A percentile compares a stretch with the other conserved stretches of the same genome.
Conservation (phyloP, 2,797 vertebrate genomes). For the Ambastaia sidthimunki region DNA sequence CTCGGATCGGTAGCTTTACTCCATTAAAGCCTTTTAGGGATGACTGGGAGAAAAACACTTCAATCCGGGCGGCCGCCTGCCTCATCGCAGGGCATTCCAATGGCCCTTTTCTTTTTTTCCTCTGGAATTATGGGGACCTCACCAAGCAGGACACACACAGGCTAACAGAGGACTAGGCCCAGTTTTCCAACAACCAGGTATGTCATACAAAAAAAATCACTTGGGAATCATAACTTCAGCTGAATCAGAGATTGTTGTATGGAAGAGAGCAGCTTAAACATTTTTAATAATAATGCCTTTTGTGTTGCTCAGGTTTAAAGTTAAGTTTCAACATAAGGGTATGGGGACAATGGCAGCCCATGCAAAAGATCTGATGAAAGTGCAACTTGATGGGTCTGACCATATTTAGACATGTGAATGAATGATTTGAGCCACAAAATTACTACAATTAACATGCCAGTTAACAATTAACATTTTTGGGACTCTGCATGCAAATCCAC, state of each 20-base stretch:
- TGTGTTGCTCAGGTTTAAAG: no score
- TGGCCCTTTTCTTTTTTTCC: conserved; percentile 59
- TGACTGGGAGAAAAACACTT: conserved; percentile 81
- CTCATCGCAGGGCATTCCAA: conserved; percentile 88
- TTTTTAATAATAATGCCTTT: no score
- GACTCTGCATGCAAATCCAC: not conserved
- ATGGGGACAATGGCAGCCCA: no score
- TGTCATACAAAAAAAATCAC: not conserved
- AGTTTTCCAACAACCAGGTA: not conserved
- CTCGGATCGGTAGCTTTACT: conserved; percentile 73
- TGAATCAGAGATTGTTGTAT: not conserved
- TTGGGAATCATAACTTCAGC: not conserved
- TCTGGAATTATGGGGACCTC: no score
- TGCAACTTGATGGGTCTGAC: no score
- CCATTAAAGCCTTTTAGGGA: conserved; percentile 94
- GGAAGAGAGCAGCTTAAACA: no score
- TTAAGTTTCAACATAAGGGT: no score
- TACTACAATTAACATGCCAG: no score
- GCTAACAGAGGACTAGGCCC: conserved; percentile 67
- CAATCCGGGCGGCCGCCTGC: conserved; percentile 80
- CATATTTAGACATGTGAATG: no score
- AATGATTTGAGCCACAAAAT: no score
- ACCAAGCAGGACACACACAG: conserved; percentile 57
- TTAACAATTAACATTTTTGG: not conserved
- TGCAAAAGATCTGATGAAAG: no score